Evolutionary conservation across 2,888 invertebrate genomes (phyloP), one percentile per base, ranked within the genome.

Genomic region (Leucania comma): DNA sequence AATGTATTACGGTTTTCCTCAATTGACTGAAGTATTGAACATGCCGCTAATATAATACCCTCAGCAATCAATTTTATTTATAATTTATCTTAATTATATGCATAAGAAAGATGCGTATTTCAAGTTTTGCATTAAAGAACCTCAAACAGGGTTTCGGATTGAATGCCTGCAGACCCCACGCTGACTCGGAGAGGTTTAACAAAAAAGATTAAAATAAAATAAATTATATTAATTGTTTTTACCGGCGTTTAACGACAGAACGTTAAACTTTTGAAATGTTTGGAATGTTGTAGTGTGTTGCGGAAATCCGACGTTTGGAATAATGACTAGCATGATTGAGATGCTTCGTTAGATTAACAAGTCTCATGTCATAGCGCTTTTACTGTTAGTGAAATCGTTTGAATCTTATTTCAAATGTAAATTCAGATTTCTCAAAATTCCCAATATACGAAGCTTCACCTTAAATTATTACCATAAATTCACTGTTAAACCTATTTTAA

Each of bases 71-170:
- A 81, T 72, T 78, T 65, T 38, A 56, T 64, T 68, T 53, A 63
- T 71, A 78, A 68, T 78, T 74, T 86, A 86, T 84, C 75, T 74
- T 84, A 83, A 83, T 86, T 83, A 84, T 61, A 78, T 70, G 60
- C 84, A 73, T 69, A 72, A 70, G 62, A 83, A 75, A 80, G 60
- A 63, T 65, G 63, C 58, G 66, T 72, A 82, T 82, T 82, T 84
- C 74, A 78, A 75, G 75, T 78, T 84, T 83, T 72, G 84, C 86
- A 83, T 78, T 75, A 75, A 72, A 62, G 59, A 48, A 68, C 69
- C 63, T 54, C 77, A 60, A 72, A 68, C 60, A 72, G 54, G 72
- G 42, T 54, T 63, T 76, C 62, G 57, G 68, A 72, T 62, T 66
- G 74, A 76, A 71, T 74, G 67, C 72, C 48, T 68, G 38, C 29